Conservation (phyloP, 2,888 invertebrate species). For the Calameuta pallipes region DNA sequence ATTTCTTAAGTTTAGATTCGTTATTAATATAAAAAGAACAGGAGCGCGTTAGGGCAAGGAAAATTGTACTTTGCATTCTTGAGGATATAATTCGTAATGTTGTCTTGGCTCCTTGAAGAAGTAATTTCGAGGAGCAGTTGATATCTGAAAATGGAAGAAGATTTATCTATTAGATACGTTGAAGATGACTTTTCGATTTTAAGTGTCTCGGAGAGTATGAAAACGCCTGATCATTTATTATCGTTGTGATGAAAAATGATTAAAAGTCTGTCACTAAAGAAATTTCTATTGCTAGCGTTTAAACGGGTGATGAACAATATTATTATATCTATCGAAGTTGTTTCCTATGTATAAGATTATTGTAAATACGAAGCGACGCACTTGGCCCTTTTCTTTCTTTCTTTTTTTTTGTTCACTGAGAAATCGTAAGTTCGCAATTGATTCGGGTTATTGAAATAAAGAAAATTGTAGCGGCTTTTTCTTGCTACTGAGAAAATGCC, state of each 20-base stretch:
- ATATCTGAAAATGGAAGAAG: neutral
- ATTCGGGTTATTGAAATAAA: neutral
- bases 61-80: neutral
- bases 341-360: neutral
- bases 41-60: neutral
- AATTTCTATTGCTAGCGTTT: neutral
- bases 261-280: neutral
- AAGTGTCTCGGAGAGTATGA: neutral
- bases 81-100: neutral
- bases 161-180: neutral
- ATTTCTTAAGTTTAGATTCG: neutral
- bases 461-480: neutral
- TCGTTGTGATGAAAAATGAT: neutral
- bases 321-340: slow-evolving; percentile 7
- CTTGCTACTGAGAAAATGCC: neutral
- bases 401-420: neutral
- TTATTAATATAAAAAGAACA: neutral
- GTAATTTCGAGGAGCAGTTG: neutral
- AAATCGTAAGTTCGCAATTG: neutral
- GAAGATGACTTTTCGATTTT: neutral
- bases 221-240: neutral
- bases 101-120: neutral
- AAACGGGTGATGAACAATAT: slow-evolving; percentile 4
- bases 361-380: slow-evolving; percentile 2
- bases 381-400: neutral